Evolutionary conservation across 2,113 vertebrate species (phyloP).

Genomic region (Saguinus midas): DNA sequence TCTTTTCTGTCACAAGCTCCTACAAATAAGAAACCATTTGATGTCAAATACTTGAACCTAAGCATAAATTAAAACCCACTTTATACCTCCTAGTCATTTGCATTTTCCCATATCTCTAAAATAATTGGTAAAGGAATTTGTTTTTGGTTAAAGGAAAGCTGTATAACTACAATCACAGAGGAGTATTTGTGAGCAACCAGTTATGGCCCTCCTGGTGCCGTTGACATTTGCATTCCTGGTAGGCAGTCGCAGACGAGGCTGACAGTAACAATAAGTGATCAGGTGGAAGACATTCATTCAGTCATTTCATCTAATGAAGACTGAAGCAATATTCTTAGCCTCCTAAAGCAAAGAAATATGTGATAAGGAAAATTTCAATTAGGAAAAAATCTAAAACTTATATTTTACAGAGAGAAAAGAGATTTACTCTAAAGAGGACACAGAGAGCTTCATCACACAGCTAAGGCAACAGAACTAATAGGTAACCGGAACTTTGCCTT

Average conservation of each 20-base stretch:
- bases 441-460: not conserved
- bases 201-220: not conserved
- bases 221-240: not conserved
- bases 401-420: not conserved
- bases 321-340: slow-evolving; percentile 1
- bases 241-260: not conserved
- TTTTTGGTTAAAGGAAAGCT: not conserved
- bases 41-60: not conserved
- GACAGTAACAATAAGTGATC: not conserved
- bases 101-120: slow-evolving; percentile 20
- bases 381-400: slow-evolving; percentile 1
- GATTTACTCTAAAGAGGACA: not conserved
- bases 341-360: not conserved
- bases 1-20: not conserved
- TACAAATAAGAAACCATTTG: not conserved
- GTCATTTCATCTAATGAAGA: not conserved
- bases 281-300: not conserved
- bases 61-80: not conserved
- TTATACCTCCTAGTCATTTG: not conserved
- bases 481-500: not conserved
- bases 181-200: not conserved
- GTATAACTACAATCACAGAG: not conserved
- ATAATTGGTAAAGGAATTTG: slow-evolving; percentile 33
- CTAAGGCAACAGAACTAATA: not conserved
- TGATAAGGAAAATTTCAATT: slow-evolving; percentile 10